Conservation (phyloP, 2,113 vertebrate species). For the Ardeotis arabs region DNA sequence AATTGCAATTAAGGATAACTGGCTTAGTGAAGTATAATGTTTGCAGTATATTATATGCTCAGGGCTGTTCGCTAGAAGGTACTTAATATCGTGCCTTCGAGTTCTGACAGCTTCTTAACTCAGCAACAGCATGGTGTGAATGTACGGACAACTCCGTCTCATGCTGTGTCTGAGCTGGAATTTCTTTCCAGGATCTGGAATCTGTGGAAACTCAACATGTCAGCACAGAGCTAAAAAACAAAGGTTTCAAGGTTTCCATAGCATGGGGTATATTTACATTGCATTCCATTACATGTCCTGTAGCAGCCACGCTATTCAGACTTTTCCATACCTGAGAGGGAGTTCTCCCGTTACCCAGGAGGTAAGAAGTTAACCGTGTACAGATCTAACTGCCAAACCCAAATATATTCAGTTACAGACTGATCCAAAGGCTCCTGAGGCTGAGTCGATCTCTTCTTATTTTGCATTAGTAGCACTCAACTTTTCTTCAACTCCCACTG, state of each 20-base stretch:
- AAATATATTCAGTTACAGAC: background rate
- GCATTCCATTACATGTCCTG: background rate
- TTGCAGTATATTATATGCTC: background rate
- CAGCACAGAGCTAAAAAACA: background rate
- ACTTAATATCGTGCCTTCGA: background rate
- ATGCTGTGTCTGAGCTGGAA: background rate
- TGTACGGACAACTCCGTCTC: background rate
- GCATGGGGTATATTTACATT: background rate
- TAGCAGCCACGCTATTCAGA: background rate
- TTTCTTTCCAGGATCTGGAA: background rate
- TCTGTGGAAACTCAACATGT: background rate
- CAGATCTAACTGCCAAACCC: background rate
- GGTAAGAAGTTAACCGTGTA: background rate
- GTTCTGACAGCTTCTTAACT: background rate
- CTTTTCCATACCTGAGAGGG: background rate
- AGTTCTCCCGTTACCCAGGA: background rate
- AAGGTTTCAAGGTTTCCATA: background rate
- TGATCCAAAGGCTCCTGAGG: background rate
- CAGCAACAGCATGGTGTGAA: background rate
- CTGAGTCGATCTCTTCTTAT: background rate
- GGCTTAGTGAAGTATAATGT: background rate
- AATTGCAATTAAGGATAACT: background rate
- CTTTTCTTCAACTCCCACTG: background rate
- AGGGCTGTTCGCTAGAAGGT: background rate
- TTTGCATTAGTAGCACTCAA: background rate